Evolutionary conservation across 2,888 invertebrate genomes (phyloP).

Genomic region (Pristionchus fissidentatus): DNA sequence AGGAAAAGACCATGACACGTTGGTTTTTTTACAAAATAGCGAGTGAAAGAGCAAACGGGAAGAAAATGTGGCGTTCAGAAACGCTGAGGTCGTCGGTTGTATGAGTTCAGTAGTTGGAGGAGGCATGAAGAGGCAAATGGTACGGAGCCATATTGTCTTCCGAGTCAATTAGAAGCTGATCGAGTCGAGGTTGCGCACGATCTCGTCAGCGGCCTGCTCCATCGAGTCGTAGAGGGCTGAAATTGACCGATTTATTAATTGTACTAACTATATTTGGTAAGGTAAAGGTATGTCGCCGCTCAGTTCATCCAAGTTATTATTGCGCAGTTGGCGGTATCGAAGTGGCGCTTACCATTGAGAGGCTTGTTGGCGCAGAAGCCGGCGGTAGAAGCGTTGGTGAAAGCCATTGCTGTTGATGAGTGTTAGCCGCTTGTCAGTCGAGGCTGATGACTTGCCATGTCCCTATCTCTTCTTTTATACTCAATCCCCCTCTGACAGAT

Average conservation of each 20-base stretch:
- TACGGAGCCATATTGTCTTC: neutral
- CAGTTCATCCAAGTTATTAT: no score
- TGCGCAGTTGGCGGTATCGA: no score
- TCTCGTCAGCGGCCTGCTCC: constrained; percentile 4
- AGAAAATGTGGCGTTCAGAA: neutral
- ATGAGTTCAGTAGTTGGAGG: neutral
- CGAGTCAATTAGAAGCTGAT: neutral
- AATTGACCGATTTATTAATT: no score
- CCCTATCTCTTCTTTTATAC: no score
- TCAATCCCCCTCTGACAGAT: no score
- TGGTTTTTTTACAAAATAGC: no score
- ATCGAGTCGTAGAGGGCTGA: constrained; percentile 31
- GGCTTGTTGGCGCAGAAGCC: constrained; percentile 18
- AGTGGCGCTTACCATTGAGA: neutral
- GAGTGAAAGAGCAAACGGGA: constrained; percentile 12
- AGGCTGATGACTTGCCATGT: no score
- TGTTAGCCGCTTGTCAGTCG: neutral
- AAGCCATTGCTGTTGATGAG: neutral
- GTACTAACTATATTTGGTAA: no score
- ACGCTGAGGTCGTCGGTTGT: constrained; percentile 39
- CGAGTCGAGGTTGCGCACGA: neutral
- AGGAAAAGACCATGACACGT: no score
- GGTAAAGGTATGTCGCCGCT: no score
- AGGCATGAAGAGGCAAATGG: neutral
- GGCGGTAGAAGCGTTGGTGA: neutral